Conservation (phyloP, 2,797 vertebrate species). For the Momotus momota region DNA sequence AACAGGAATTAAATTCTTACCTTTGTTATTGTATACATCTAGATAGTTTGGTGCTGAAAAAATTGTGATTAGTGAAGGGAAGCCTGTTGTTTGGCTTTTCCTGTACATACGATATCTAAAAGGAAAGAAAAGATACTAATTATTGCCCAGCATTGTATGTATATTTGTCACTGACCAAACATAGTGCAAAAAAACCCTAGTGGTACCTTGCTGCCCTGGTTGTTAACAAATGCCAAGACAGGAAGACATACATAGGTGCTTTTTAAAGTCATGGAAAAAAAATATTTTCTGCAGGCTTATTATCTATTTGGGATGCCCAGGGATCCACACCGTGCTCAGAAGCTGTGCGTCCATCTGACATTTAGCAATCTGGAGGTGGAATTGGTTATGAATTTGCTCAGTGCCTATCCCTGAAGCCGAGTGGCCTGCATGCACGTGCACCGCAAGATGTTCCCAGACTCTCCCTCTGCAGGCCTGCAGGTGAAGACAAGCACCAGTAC, state of each 20-base stretch:
- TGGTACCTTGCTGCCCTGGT: background rate
- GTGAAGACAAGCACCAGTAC: background rate
- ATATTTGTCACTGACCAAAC: background rate
- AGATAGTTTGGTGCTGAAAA: conserved; percentile 99
- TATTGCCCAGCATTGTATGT: background rate
- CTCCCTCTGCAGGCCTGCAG: fast-evolving
- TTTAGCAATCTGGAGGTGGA: background rate
- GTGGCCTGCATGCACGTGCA: fast-evolving
- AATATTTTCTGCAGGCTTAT: background rate
- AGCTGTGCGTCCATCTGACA: background rate
- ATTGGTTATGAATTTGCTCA: fast-evolving
- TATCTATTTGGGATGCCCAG: background rate
- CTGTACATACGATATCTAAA: conserved; percentile 98
- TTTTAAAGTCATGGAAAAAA: background rate
- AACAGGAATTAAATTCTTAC: conserved; percentile 75
- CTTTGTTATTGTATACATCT: conserved; percentile 99
- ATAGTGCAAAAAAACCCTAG: fast-evolving
- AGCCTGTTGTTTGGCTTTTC: conserved; percentile 99
- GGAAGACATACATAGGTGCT: background rate
- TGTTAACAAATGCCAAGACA: background rate
- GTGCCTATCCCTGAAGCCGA: background rate
- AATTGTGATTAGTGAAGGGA: conserved; percentile 98
- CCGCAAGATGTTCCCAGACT: background rate
- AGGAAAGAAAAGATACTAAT: conserved; percentile 36
- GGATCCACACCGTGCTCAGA: background rate